These are phyloP conservation scores for Stenopsyche tienmushanensis DNA, from an alignment of 1,140 invertebrate species.

Conservation along the genomic window DNA sequence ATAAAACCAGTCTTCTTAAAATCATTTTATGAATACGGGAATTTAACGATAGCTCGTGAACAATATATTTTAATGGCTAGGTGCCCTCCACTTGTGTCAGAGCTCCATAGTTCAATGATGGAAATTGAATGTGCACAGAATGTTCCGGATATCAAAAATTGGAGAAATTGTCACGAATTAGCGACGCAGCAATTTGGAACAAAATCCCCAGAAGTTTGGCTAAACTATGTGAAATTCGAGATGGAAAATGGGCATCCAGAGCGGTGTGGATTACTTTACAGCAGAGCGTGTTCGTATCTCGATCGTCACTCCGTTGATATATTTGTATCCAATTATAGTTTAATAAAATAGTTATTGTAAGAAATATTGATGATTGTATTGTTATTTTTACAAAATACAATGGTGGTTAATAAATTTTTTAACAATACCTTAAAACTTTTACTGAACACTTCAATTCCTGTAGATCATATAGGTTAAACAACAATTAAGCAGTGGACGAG, in stretches of 20 bases:
- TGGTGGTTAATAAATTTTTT: not conserved
- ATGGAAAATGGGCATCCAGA: slow-evolving; percentile 52
- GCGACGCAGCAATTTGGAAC: slow-evolving; percentile 56
- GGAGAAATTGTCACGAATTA: slow-evolving; percentile 52
- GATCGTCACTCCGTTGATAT: slow-evolving; percentile 18
- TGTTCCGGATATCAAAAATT: slow-evolving; percentile 45
- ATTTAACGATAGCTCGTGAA: slow-evolving; percentile 50
- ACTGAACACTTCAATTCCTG: no score
- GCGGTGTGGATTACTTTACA: slow-evolving; percentile 51
- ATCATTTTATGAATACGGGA: slow-evolving; percentile 47
- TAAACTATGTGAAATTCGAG: slow-evolving; percentile 61
- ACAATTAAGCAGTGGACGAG: no score
- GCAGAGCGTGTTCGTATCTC: slow-evolving; percentile 48
- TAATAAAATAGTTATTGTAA: slow-evolving; percentile 16
- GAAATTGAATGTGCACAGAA: slow-evolving; percentile 54
- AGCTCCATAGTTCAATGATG: slow-evolving; percentile 57
- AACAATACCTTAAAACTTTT: no score
- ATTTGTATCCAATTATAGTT: slow-evolving; percentile 33
- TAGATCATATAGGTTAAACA: no score
- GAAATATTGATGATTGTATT: not conserved
- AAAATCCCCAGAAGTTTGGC: slow-evolving; percentile 58
- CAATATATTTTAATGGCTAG: slow-evolving; percentile 49
- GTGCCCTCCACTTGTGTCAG: slow-evolving; percentile 50
- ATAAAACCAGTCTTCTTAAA: slow-evolving; percentile 56
- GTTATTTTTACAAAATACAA: not conserved